Evolutionary conservation across 2,888 invertebrate species (phyloP).

Genomic region (Desoria tigrina): DNA sequence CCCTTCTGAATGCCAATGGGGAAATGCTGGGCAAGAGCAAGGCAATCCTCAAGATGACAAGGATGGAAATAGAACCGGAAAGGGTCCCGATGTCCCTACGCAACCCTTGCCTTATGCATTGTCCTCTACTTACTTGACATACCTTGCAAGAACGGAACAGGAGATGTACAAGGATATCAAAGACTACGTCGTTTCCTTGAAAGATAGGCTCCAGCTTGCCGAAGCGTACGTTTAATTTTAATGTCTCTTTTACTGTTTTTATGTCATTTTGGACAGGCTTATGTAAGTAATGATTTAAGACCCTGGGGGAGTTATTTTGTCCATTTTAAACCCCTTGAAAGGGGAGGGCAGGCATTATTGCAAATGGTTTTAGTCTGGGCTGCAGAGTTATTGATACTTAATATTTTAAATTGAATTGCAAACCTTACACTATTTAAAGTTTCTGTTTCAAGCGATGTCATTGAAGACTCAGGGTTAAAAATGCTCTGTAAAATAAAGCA

Average conservation of each 20-base stretch:
- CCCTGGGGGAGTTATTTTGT: no score
- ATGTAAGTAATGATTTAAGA: no score
- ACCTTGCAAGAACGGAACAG: slow-evolving; percentile 47
- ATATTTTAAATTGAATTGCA: no score
- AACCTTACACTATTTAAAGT: no score
- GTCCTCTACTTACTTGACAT: slow-evolving; percentile 50
- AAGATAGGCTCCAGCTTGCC: slow-evolving; percentile 47
- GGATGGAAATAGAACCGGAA: background rate
- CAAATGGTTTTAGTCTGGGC: no score
- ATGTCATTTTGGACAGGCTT: slow-evolving; percentile 1
- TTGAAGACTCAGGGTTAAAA: no score
- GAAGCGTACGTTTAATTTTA: slow-evolving; percentile 33
- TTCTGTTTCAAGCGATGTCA: no score
- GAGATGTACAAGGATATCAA: slow-evolving; percentile 44
- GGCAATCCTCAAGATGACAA: background rate
- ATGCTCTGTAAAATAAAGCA: no score
- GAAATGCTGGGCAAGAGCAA: background rate
- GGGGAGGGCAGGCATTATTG: no score
- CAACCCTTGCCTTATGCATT: slow-evolving; percentile 50
- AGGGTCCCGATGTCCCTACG: slow-evolving; percentile 18
- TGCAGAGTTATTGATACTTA: no score
- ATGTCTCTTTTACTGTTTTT: background rate
- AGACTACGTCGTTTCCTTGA: slow-evolving; percentile 43
- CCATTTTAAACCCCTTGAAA: no score
- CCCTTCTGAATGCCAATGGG: slow-evolving; percentile 30